These are phyloP conservation scores for Mastigias papua DNA, from an alignment of 30 jellyfish, hydroid and myxozoan species.

Conservation along the genomic window DNA sequence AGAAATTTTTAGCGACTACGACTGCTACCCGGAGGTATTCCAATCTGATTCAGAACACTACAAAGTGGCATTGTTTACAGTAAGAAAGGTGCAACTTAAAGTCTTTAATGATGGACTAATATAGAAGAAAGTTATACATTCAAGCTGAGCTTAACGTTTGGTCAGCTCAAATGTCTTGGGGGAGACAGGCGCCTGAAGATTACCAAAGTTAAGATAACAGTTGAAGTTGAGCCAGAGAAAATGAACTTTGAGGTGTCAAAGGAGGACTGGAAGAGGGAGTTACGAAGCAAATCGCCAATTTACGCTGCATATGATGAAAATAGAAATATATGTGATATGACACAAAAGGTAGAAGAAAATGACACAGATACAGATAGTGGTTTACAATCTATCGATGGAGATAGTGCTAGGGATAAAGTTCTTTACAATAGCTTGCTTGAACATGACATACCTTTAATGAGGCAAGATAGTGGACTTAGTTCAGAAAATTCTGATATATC, in stretches of 20 bases:
- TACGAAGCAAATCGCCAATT: conserved; percentile 57
- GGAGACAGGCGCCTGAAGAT: neutral
- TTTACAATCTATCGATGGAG: conserved; percentile 74
- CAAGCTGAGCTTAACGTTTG: too few relatives aligned
- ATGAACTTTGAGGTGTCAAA: conserved; percentile 40
- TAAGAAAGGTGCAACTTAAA: too few relatives aligned
- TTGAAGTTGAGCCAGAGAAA: neutral
- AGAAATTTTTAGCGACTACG: too few relatives aligned
- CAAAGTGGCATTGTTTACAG: too few relatives aligned
- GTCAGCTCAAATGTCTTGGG: too few relatives aligned
- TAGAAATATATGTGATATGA: conserved; percentile 8
- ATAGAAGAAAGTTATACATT: too few relatives aligned
- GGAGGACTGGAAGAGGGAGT: conserved; percentile 60
- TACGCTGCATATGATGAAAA: conserved; percentile 58
- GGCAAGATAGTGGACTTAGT: conserved; percentile 75
- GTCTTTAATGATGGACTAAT: too few relatives aligned
- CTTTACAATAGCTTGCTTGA: neutral
- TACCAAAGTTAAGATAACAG: neutral
- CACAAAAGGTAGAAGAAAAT: conserved; percentile 25
- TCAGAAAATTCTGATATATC: conserved; percentile 54
- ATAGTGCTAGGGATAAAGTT: conserved; percentile 34
- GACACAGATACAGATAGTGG: conserved; percentile 83
- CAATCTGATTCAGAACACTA: too few relatives aligned
- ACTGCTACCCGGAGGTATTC: too few relatives aligned
- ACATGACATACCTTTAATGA: neutral